Evolutionary conservation across 2,113 vertebrate species (phyloP).

Genomic region (Pelecanoides urinatrix): DNA sequence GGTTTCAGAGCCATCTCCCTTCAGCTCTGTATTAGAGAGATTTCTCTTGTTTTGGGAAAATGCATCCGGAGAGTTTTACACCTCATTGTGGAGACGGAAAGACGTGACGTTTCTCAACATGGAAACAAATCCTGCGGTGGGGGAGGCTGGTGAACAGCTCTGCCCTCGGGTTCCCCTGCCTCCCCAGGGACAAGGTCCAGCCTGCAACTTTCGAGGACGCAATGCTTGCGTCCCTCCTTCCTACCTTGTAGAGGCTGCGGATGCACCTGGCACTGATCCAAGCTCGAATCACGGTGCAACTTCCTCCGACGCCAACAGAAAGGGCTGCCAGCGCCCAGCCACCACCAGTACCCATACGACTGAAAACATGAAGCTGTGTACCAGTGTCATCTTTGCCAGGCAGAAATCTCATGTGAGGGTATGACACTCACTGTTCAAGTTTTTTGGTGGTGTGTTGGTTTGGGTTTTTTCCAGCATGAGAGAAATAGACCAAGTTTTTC

Average conservation of each 20-base stretch:
- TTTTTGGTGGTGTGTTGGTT: not conserved
- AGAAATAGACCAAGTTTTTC: not conserved
- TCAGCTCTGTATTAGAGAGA: not conserved
- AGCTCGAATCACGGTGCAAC: not conserved
- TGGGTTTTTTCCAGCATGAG: not conserved
- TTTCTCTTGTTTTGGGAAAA: not conserved
- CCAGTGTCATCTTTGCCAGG: not conserved
- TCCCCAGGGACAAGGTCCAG: not conserved
- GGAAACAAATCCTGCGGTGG: rapidly evolving
- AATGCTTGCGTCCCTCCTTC: not conserved
- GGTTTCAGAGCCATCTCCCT: not conserved
- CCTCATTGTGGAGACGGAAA: not conserved
- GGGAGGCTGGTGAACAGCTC: not conserved
- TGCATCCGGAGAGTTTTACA: not conserved
- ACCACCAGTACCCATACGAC: rapidly evolving
- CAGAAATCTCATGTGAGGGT: not conserved
- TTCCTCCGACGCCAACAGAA: not conserved
- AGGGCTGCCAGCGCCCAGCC: not conserved
- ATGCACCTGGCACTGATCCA: rapidly evolving
- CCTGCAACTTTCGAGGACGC: not conserved
- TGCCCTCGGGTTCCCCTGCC: not conserved
- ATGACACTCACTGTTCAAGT: rapidly evolving
- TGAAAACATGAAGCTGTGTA: rapidly evolving
- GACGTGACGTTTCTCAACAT: rapidly evolving
- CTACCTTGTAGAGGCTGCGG: not conserved